Conservation (phyloP, 2,888 invertebrate genomes). For the Phanerotoma sp. region DNA sequence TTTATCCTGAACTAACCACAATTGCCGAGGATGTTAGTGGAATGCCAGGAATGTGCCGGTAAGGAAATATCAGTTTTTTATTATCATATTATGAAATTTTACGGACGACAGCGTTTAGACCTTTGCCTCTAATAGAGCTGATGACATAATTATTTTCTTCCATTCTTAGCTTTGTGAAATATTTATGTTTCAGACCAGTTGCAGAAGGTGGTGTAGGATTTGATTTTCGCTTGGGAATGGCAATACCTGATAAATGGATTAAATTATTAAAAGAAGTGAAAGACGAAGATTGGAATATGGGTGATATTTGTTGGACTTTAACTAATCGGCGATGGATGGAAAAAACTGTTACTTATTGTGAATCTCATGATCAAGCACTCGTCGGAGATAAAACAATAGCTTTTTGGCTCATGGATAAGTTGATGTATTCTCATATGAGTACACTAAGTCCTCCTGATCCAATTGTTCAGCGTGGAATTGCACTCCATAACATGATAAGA, state of each 20-base stretch:
- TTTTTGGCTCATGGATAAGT: conserved; percentile 99
- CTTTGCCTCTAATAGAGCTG: no score
- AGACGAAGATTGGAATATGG: conserved; percentile 96
- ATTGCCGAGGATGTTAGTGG: conserved; percentile 99
- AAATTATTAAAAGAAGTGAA: conserved; percentile 75
- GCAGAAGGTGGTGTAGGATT: conserved; percentile 94
- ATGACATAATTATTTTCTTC: no score
- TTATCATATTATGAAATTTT: no score
- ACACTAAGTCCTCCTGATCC: conserved; percentile 66
- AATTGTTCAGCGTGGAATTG: conserved; percentile 89
- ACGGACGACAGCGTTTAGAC: no score
- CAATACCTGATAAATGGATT: conserved; percentile 99
- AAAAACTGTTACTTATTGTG: conserved; percentile 95
- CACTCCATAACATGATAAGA: conserved; percentile 96
- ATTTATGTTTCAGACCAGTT: conserved; percentile 68
- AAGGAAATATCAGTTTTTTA: no score
- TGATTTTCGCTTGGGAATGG: conserved; percentile 98
- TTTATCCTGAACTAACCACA: conserved; percentile 80
- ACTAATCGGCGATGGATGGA: conserved; percentile 96
- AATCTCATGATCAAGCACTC: conserved; percentile 97
- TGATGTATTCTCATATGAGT: conserved; percentile 98
- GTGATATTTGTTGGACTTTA: conserved; percentile 86
- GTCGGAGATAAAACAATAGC: conserved; percentile 99
- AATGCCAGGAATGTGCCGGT: conserved; percentile 90
- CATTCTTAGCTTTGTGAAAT: no score